phyloP scores from a whole-genome alignment of 1,140 invertebrate species.

The Venustaconcha ellipsiformis region DNA sequence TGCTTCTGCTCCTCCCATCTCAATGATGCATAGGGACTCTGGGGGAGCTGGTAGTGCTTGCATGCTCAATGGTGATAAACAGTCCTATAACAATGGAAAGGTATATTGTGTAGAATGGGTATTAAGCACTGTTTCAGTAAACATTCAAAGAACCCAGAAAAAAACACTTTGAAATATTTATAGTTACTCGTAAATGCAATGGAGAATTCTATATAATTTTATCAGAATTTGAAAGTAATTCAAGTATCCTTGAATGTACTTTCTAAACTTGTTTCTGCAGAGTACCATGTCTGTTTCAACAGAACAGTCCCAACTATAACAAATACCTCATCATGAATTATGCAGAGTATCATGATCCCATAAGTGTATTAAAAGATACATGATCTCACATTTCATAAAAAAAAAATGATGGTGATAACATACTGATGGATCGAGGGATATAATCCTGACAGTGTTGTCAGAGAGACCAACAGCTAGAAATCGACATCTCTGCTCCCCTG shows the following conservation, averaged over 20 bases:
- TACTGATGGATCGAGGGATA: slow-evolving; percentile 94
- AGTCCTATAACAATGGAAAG: slow-evolving; percentile 75
- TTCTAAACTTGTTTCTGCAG: too few relatives aligned
- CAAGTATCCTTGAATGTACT: background rate
- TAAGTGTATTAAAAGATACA: too few relatives aligned
- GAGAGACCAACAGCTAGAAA: slow-evolving; percentile 97
- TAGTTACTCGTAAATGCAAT: background rate
- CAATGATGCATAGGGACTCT: slow-evolving; percentile 97
- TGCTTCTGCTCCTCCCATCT: slow-evolving; percentile 79
- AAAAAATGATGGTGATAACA: slow-evolving; percentile 53
- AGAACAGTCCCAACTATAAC: too few relatives aligned
- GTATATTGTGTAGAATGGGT: too few relatives aligned
- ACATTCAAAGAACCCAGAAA: background rate
- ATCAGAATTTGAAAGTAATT: background rate
- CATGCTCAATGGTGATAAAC: slow-evolving; percentile 93
- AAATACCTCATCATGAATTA: too few relatives aligned
- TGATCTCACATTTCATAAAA: too few relatives aligned
- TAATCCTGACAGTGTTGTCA: slow-evolving; percentile 97
- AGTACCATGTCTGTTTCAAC: too few relatives aligned
- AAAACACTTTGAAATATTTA: background rate
- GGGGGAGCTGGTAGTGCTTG: slow-evolving; percentile 96
- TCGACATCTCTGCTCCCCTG: slow-evolving; percentile 94
- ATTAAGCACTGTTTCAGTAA: background rate
- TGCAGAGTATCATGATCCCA: too few relatives aligned
- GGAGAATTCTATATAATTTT: background rate